Evolutionary conservation across 1,140 invertebrate species (phyloP), one percentile per base, ranked within the genome.

Genomic region (Drusus annulatus): DNA sequence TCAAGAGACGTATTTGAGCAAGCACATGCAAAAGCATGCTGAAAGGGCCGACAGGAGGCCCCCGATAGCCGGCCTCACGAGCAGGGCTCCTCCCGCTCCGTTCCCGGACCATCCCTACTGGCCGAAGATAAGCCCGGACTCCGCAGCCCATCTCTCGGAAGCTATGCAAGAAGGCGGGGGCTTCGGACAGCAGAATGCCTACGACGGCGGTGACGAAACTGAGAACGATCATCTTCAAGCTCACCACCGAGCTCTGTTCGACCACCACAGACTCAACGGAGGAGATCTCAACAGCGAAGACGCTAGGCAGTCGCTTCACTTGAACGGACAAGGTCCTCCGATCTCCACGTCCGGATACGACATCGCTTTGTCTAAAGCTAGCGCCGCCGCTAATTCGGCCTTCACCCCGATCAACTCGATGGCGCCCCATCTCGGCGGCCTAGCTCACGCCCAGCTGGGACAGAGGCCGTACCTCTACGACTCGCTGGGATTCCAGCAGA

Each of bases 11-110:
- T 99, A 99, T 89, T 91, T 99, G 85, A 96, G 96, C 81, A 98
- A 99, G 87, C 98, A 99, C 89, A 97, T 99, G 97, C 97, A 98
- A 86, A 99, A 99, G 86, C 98, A 99, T 86, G 94, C 96, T 13
- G 96, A 98, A 84, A 90, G 96, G 80, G 94, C 96, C 69, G 96
- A 98, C 87, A 97, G 98, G 88, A 91, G 96, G 85, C 95, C 95
- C 31, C 94, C 95, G 0, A 96, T 96, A 77, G 91, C 86, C 65
- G 94, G 87, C 83, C 91, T 94, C 85, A 94, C 89, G 84, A 87
- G 85, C 16, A 88, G 88, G 1, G 91, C 88, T 76, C 90, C 87
- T 71, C 90, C 88, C 54, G 89, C 87, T 25, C 88, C 85, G 21
- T 86, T 92, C 84, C 91, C 92, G 76, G 94, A 95, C 51, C 94